A percentile compares a stretch with the other conserved stretches of the same genome.
Evolutionary conservation across 2,888 invertebrate genomes (phyloP).

Genomic region (Dilophus febrilis): DNA sequence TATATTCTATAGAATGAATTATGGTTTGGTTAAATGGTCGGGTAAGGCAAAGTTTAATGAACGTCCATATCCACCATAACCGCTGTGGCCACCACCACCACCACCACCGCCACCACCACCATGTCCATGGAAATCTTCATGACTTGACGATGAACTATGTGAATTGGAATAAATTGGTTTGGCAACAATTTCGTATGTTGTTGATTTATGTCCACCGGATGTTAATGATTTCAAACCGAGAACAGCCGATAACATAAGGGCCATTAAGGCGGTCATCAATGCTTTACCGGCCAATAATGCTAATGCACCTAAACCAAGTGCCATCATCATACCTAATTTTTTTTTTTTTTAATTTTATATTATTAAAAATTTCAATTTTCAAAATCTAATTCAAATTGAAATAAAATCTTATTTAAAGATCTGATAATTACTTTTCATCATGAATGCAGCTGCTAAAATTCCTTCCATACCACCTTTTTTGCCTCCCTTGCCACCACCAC

Average conservation of each 20-base stretch:
- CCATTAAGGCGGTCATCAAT: slow-evolving; percentile 64
- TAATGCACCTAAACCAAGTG: slow-evolving; percentile 54
- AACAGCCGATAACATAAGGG: slow-evolving; percentile 57
- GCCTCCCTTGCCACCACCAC: slow-evolving; percentile 38
- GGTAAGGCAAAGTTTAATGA: slow-evolving; percentile 21
- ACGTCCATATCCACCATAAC: slow-evolving; percentile 32
- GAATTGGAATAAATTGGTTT: slow-evolving; percentile 59
- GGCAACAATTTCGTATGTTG: slow-evolving; percentile 70
- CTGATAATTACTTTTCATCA: slow-evolving; percentile 40
- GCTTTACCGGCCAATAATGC: slow-evolving; percentile 71
- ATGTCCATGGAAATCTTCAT: slow-evolving; percentile 37
- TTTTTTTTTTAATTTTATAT: neutral
- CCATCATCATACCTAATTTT: slow-evolving; percentile 47
- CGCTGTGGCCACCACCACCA: slow-evolving; percentile 33
- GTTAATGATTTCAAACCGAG: slow-evolving; percentile 57
- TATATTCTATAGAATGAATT: too few relatives aligned
- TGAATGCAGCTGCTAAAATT: slow-evolving; percentile 37
- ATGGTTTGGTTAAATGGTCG: slow-evolving; percentile 11
- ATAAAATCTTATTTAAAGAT: neutral
- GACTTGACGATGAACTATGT: slow-evolving; percentile 40
- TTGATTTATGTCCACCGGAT: slow-evolving; percentile 48
- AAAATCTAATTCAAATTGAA: neutral
- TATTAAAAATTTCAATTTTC: neutral
- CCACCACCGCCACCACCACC: slow-evolving; percentile 18
- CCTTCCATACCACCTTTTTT: slow-evolving; percentile 35